Evolutionary conservation across 2,113 vertebrate species (phyloP), one percentile per base, ranked within the genome.

Genomic region (Mesitornis unicolor): DNA sequence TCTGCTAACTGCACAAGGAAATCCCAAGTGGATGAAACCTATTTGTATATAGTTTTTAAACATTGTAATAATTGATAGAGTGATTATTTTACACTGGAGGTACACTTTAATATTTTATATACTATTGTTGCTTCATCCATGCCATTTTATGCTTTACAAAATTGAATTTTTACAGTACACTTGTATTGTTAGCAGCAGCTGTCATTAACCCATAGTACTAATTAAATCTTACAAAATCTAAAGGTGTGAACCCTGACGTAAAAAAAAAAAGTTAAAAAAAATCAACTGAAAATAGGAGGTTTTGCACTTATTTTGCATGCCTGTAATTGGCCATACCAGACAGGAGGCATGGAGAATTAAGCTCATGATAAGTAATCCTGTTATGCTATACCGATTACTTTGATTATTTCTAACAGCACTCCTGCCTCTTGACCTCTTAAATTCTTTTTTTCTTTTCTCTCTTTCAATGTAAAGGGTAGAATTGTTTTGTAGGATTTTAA

Each of bases 51-150:
- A 67, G 29, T 88, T 95, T 96, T 75, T 43, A 90, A 96, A 74
- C 79, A 89, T 78, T 84, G 40, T 47, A 94, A 92, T 94, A 93
- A 90, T 93, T 75, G 75, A 18, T 95, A 69, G 70, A 90, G 86
- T 93, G 89, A 92, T 94, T 95, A 88, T 92, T 96, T 96, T 92
- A 93, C 53, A 75, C 60, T 90, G 64, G 61, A 86, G 86, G 51
- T 93, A 50, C 47, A 76, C 10, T 85, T 94, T 77, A 90, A 80
- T 96, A 93, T 96, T 95, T 93, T 71, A 90, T 87, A 91, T 63
- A 47, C 33, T 90, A 50, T 61, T 2, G 1, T 95, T 89, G 70
- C 82, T 93, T 87, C 84, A 94, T 84, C 85, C 26, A 12, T 93
- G 71, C 76, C 48, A 45, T 71, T 77, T 90, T 90, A 38, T 86